Percentiles rank a stretch among this genome's conserved stretches.
Evolutionary conservation across 92 coral and sea anemone genomes (phyloP).

Genomic region (Epizoanthus rinbou): DNA sequence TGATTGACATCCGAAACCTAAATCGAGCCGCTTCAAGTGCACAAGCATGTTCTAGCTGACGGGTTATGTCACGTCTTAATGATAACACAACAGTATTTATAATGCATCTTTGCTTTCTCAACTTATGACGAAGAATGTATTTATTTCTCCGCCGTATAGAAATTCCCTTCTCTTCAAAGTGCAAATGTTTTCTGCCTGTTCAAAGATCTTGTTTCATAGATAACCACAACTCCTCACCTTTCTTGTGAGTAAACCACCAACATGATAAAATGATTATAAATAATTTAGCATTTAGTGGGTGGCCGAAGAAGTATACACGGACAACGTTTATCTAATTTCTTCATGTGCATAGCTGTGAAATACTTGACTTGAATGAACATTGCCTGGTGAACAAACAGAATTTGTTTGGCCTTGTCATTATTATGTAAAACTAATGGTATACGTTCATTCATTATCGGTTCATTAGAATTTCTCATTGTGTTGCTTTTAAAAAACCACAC

Average conservation of each 20-base stretch:
- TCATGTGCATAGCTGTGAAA: not conserved
- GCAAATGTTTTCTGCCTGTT: constrained; percentile 9
- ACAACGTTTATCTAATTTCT: not conserved
- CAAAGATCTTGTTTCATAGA: constrained; percentile 27
- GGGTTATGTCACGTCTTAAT: not conserved
- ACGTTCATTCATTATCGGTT: not conserved
- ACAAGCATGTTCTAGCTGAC: not conserved
- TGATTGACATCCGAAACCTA: not conserved
- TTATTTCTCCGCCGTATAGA: not conserved
- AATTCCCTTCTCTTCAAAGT: not conserved
- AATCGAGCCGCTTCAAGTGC: not conserved
- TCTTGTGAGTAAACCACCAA: constrained; percentile 36
- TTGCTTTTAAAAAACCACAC: not conserved
- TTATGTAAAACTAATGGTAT: not conserved
- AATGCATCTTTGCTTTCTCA: constrained; percentile 21
- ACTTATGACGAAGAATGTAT: not conserved
- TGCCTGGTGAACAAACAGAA: constrained; percentile 27
- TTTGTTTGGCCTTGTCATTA: constrained; percentile 3
- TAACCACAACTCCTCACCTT: constrained; percentile 21
- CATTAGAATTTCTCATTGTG: not conserved
- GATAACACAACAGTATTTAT: not conserved
- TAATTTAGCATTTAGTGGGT: constrained; percentile 31
- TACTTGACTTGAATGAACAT: not conserved
- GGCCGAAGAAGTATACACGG: not conserved
- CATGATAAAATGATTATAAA: constrained; percentile 28